A percentile compares a stretch with the other conserved stretches of the same genome.
These are phyloP conservation scores for Dendrolimus kikuchii DNA, from an alignment of 1,140 invertebrate genomes.

Conservation along the genomic window DNA sequence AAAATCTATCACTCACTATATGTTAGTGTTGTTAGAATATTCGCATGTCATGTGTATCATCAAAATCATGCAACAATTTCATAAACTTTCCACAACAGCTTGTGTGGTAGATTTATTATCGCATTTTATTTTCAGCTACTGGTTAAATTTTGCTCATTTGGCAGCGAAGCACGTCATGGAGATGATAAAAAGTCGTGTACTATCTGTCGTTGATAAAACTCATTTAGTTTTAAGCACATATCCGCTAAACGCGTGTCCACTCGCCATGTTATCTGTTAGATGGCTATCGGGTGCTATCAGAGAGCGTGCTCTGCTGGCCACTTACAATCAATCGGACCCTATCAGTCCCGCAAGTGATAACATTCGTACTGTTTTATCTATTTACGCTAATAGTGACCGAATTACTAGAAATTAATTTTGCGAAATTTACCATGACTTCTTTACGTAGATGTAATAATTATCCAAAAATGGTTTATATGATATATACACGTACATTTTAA, in stretches of 20 bases:
- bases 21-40: too few species aligned
- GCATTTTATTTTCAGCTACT: neutral
- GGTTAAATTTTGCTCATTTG: neutral
- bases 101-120: neutral
- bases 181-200: conserved; percentile 46
- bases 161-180: conserved; percentile 21
- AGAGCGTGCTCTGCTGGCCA: conserved; percentile 37
- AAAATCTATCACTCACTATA: too few species aligned
- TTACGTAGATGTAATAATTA: too few species aligned
- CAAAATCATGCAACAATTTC: too few species aligned
- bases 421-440: neutral
- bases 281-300: conserved; percentile 50
- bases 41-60: too few species aligned
- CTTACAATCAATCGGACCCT: conserved; percentile 28
- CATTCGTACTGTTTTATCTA: conserved; percentile 15
- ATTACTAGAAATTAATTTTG: conserved; percentile 11
- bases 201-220: conserved; percentile 36
- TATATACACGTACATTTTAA: too few species aligned
- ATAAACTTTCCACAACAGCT: too few species aligned
- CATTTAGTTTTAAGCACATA: conserved; percentile 31
- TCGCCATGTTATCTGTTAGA: conserved; percentile 45
- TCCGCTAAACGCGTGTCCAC: conserved; percentile 22
- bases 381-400: conserved; percentile 36
- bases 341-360: conserved; percentile 27
- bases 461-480: too few species aligned